A percentile compares a stretch with the other conserved stretches of the same genome.
Conservation (phyloP, 2,888 invertebrate genomes). For the Tenthredo mesomela region DNA sequence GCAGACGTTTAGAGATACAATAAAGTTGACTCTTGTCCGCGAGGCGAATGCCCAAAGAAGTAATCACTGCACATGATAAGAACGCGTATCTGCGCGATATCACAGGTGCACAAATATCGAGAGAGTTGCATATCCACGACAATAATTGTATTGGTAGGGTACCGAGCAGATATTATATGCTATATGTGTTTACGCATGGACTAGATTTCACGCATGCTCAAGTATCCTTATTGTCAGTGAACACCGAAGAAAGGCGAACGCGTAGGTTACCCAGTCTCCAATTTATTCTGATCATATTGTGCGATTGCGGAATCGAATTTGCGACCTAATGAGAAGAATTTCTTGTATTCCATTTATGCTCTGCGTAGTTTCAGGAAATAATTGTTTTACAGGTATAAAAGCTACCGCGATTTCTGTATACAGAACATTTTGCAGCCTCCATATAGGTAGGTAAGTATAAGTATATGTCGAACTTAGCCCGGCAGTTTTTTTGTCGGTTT, state of each 20-base stretch:
- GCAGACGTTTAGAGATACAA: background rate
- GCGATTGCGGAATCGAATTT: background rate
- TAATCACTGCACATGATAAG: slow-evolving; percentile 61
- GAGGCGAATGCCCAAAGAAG: slow-evolving; percentile 15
- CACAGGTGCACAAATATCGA: slow-evolving; percentile 61
- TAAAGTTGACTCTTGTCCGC: background rate
- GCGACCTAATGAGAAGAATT: background rate
- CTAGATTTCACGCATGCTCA: slow-evolving; percentile 61
- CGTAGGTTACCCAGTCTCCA: slow-evolving; percentile 44
- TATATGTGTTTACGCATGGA: slow-evolving; percentile 59
- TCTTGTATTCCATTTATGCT: background rate
- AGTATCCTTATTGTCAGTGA: slow-evolving; percentile 49
- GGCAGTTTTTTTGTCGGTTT: background rate
- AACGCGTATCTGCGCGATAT: slow-evolving; percentile 52
- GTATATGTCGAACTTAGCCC: slow-evolving; percentile 22
- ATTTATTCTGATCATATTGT: slow-evolving; percentile 45
- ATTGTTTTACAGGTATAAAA: too few species aligned
- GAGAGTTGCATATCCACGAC: background rate
- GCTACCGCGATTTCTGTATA: too few species aligned
- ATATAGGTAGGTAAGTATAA: background rate
- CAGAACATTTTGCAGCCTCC: background rate
- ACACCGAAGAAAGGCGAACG: slow-evolving; percentile 9
- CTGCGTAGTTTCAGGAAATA: background rate
- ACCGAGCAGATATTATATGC: background rate
- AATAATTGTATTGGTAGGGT: background rate